Conservation (phyloP, 1,140 invertebrate species). For the Tetragonula clypearis region DNA sequence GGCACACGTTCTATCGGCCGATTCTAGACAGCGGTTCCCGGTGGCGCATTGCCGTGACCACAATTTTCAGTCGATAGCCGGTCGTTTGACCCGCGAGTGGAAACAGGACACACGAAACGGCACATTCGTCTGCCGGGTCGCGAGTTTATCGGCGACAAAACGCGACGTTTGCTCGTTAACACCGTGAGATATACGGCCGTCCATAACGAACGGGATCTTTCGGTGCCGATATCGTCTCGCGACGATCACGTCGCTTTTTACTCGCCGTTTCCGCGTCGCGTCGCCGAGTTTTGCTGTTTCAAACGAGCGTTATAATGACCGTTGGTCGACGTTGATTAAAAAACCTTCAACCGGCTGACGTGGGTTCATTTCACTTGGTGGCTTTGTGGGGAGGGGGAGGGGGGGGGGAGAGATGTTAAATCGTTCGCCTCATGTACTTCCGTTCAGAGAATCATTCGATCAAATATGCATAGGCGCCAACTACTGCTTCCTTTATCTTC, state of each 20-base stretch:
- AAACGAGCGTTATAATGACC: constrained; percentile 76
- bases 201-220: constrained; percentile 74
- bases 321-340: constrained; percentile 74
- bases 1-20: too few relatives aligned
- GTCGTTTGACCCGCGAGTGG: constrained; percentile 48
- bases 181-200: constrained; percentile 75
- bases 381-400: too few relatives aligned
- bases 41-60: neutral
- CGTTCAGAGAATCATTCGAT: neutral
- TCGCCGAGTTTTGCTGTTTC: constrained; percentile 64
- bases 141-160: constrained; percentile 78
- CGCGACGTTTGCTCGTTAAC: constrained; percentile 74
- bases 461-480: neutral
- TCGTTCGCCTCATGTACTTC: constrained; percentile 27
- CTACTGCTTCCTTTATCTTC: neutral
- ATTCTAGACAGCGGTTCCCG: neutral
- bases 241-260: constrained; percentile 41
- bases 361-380: neutral
- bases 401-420: neutral
- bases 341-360: constrained; percentile 54
- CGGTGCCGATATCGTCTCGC: constrained; percentile 50
- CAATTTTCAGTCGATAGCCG: constrained; percentile 28
- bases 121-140: constrained; percentile 59
- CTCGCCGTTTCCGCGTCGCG: constrained; percentile 41
- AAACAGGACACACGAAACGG: neutral